phyloP scores from a whole-genome alignment of 2,113 vertebrate species.

The Pitta sordida region DNA sequence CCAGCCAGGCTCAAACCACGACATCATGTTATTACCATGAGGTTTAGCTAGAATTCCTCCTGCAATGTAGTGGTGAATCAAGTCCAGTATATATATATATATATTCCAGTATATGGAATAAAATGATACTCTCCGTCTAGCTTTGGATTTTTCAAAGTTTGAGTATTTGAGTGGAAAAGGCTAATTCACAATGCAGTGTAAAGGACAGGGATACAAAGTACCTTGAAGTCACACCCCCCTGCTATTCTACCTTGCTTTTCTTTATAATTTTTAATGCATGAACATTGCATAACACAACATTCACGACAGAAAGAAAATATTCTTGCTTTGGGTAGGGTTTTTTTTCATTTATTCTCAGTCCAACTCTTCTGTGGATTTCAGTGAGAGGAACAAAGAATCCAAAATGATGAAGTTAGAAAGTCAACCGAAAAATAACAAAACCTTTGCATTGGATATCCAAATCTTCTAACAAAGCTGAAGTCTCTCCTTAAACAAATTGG shows the following conservation, averaged over 20 bases:
- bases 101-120: no score
- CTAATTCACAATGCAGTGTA: neutral
- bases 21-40: neutral
- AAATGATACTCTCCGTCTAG: neutral
- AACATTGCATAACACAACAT: neutral
- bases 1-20: no score
- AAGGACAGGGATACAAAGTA: neutral
- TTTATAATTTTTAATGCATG: neutral
- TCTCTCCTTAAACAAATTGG: neutral
- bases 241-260: neutral
- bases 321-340: rapidly evolving
- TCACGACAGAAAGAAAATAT: neutral
- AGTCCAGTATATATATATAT: no score
- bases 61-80: neutral
- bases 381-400: neutral
- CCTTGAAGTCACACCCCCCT: neutral
- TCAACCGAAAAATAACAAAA: neutral
- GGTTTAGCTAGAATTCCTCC: neutral
- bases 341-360: neutral
- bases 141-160: neutral
- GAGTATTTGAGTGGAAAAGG: neutral
- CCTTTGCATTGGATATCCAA: neutral
- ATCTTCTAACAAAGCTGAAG: neutral
- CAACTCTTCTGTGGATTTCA: neutral
- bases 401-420: neutral